Evolutionary conservation across 64 coral and sea anemone species (phyloP).

Genomic region (Montipora foliosa): DNA sequence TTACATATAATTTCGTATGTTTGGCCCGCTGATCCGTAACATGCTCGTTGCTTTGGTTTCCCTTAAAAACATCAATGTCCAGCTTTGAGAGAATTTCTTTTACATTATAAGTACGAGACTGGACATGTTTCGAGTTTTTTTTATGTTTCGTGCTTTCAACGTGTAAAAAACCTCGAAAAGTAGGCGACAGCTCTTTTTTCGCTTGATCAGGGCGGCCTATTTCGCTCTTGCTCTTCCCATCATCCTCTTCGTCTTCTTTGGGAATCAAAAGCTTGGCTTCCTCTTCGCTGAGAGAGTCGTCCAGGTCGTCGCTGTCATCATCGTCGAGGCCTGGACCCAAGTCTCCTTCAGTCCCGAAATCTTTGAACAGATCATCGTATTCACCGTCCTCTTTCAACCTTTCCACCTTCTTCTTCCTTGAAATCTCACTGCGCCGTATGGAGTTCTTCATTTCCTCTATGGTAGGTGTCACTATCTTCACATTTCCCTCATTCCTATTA

Average conservation of each 20-base stretch:
- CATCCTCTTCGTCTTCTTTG: slow-evolving; percentile 7
- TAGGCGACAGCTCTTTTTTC: not conserved
- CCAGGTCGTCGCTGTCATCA: slow-evolving; percentile 2
- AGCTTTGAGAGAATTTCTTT: slow-evolving; percentile 46
- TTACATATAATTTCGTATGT: not conserved
- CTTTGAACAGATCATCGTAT: slow-evolving; percentile 31
- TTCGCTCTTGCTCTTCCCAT: slow-evolving; percentile 13
- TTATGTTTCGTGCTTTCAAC: not conserved
- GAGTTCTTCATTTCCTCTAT: not conserved
- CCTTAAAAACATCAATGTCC: slow-evolving; percentile 47
- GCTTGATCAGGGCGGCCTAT: not conserved
- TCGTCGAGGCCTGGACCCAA: not conserved
- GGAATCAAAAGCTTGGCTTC: slow-evolving; percentile 15
- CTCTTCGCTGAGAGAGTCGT: slow-evolving; percentile 21
- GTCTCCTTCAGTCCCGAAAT: slow-evolving; percentile 39
- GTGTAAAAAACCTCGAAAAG: not conserved
- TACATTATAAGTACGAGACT: not conserved
- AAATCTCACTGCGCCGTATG: slow-evolving; percentile 8
- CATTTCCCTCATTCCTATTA: not conserved
- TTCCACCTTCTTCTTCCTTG: not conserved
- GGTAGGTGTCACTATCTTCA: not conserved
- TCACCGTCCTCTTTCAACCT: not conserved
- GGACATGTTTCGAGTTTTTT: not conserved
- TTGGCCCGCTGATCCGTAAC: not conserved
- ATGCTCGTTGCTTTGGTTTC: slow-evolving; percentile 20